Evolutionary conservation across 1,140 invertebrate species (phyloP).

Genomic region (Neuroterus valhalla): DNA sequence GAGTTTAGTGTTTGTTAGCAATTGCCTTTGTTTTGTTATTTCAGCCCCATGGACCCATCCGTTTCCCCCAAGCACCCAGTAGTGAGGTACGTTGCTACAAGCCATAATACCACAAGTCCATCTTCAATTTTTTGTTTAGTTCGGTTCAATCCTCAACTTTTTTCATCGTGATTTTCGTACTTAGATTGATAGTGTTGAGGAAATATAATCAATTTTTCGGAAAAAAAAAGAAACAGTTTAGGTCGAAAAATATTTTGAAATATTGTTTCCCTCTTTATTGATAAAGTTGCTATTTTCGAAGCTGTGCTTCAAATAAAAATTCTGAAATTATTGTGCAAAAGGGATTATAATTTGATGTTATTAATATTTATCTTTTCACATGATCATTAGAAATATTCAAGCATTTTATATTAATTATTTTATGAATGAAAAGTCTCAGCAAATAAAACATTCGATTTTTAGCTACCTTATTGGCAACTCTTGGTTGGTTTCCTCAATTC

Average conservation of each 20-base stretch:
- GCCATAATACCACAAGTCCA: constrained; percentile 68
- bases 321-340: too few species aligned
- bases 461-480: background rate
- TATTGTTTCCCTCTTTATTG: too few species aligned
- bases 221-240: too few species aligned
- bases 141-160: constrained; percentile 32
- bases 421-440: too few species aligned
- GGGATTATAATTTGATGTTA: too few species aligned
- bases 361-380: too few species aligned
- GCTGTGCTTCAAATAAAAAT: too few species aligned
- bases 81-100: constrained; percentile 79
- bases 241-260: too few species aligned
- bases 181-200: background rate
- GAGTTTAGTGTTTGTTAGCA: constrained; percentile 75
- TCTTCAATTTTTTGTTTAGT: constrained; percentile 42
- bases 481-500: background rate
- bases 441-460: too few species aligned
- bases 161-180: constrained; percentile 27
- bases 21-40: constrained; percentile 79
- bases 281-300: too few species aligned
- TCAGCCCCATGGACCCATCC: constrained; percentile 80
- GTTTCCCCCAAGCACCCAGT: constrained; percentile 76
- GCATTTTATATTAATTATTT: too few species aligned
- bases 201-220: background rate
- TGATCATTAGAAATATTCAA: too few species aligned